Evolutionary conservation across 2,113 vertebrate genomes (phyloP).

Genomic region (Oreocharis arfaki): DNA sequence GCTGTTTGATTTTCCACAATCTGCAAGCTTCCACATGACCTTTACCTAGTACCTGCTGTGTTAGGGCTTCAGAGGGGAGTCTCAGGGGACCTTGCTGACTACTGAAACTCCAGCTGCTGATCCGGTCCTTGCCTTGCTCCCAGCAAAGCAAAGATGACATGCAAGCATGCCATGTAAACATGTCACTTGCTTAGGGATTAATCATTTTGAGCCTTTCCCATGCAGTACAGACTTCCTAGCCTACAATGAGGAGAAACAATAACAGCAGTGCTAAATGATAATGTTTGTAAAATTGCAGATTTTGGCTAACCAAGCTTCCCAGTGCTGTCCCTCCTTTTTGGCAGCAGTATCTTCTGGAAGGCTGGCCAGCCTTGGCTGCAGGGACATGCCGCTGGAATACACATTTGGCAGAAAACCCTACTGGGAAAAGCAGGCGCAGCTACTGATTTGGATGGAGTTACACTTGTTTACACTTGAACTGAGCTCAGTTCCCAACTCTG

Average conservation of each 20-base stretch:
- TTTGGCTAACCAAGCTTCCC: not conserved
- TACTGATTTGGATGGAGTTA: not conserved
- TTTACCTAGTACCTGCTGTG: not conserved
- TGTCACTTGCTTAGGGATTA: not conserved
- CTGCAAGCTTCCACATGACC: not conserved
- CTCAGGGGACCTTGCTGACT: accelerated
- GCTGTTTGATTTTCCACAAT: not conserved
- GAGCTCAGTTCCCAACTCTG: not conserved
- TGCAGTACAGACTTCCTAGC: not conserved
- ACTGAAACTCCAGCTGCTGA: not conserved
- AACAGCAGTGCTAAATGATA: not conserved
- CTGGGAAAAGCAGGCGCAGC: not conserved
- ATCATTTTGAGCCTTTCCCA: not conserved
- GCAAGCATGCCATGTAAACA: not conserved
- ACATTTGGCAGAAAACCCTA: not conserved
- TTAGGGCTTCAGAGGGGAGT: not conserved
- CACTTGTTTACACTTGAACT: not conserved
- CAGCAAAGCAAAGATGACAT: not conserved
- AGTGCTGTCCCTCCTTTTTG: not conserved
- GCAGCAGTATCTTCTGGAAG: not conserved
- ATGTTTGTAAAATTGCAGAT: not conserved
- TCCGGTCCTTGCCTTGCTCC: not conserved
- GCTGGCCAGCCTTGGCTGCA: not conserved
- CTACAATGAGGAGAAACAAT: not conserved
- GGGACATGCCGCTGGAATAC: not conserved